Evolutionary conservation across 1,140 invertebrate species (phyloP), one percentile per base, ranked within the genome.

Genomic region (Aphelenchoides besseyi): DNA sequence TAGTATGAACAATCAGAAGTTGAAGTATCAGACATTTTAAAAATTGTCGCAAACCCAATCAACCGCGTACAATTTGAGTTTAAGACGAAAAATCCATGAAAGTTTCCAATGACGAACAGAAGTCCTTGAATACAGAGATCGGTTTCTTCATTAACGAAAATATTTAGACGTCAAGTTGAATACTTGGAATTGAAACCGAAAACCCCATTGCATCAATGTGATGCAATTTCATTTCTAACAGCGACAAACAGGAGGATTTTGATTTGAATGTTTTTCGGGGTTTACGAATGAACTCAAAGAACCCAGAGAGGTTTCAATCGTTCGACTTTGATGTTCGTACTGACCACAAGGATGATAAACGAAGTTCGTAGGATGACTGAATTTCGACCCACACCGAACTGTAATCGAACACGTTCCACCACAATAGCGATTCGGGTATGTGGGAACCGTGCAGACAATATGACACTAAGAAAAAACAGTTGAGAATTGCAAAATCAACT

Each of bases 361-460:
- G 87, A 96, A 94, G 36, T 88, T 88, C 83, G 92, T 91, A 29
- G 92, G 89, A 83, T 96, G 93, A 82, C 92, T 93, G 62, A 89
- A 89, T 86, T 93, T 93, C 71, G 91, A 91, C 61, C 91, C 92
- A 63, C 93, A 94, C 3, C 91, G 87, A 30, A 94, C 91, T 76
- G 90, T 90, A 12, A 87, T 85, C 0, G 80, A 80, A 3, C 93
- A 89, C 12, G 90, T 88, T 78, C 91, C 90, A 16, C 87, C 83
- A 30, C 91, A 88, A 77, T 87, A 83, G 48, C 87, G 85, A 70
- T 89, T 87, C 36, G 88, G 85, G 87, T 92, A 96, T 2, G 91
- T 87, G 8, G 94, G 94, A 57, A 96, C 89, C 55, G 89, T 90
- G 86, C 93, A 95, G 2, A 96, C 92, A 37, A 96, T 87, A 86